Base-by-base conservation (phyloP, 1,140 invertebrate genomes). In the Aphaenogaster floridana region DNA sequence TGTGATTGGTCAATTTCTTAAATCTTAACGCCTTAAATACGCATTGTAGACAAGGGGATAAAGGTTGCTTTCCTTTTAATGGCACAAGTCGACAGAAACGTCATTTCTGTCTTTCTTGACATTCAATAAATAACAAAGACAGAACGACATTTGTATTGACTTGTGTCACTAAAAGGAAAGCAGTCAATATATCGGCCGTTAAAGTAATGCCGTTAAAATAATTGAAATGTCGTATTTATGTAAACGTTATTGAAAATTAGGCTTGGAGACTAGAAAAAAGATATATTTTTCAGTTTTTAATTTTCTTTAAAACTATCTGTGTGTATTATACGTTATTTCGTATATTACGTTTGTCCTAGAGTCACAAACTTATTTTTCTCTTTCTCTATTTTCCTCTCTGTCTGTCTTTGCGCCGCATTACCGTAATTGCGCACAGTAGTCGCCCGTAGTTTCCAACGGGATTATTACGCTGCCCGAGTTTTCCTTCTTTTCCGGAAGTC, bases 401-500 rank as follows among this genome's bases (percentile, higher is more conserved):
- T 76, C 66, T 36, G 80, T 21, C 69, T 61, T 61, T 61, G 52
- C 54, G 21, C 34, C 50, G 59, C 79, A 74, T 87, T 87, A 87
- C 64, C 68, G 86, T 87, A 87, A 87, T 84, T 87, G 86, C 57
- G 68, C 57, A 28, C 59, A 61, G 28, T 45, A 69, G 66, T 50
- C 66, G 63, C 69, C 42, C 50, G 79, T 63, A 84, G 64, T 74
- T 74, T 87, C 68, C 86, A 71, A 52, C 50, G 79, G 78, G 68
- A 83, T 81, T 66, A 87, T 69, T 61, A 63, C 78, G 68, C 68
- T 50, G 69, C 28, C 68, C 78, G 68, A 87, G 78, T 72, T 87
- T 71, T 64, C 86, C 64, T 57, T 48, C 69, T 59, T 64, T 84
- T 87, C 79, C 78, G 86, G 78, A 87, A 87, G 78, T 81, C 45